phyloP scores from a whole-genome alignment of 1,140 invertebrate species.

The Cyrtorhinus lividipennis region DNA sequence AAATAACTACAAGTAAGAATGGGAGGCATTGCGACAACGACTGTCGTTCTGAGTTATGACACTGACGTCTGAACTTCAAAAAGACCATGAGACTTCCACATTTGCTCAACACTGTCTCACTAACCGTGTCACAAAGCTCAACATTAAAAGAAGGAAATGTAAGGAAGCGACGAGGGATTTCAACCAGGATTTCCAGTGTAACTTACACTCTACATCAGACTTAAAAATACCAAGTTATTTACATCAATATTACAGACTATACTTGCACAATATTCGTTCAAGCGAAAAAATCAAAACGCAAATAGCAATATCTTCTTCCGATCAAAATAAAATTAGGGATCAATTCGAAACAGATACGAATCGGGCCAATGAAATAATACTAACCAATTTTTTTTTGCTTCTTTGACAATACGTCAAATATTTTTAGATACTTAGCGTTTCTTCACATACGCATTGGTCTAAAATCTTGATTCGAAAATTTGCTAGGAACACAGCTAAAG shows the following conservation, averaged over 20 bases:
- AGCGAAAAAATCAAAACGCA: neutral
- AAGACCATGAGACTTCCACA: too few relatives aligned
- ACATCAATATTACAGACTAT: neutral
- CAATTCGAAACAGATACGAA: neutral
- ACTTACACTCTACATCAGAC: conserved; percentile 3
- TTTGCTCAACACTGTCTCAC: too few relatives aligned
- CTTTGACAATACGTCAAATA: neutral
- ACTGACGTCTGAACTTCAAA: neutral
- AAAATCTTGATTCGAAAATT: neutral
- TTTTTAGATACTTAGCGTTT: neutral
- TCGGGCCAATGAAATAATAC: neutral
- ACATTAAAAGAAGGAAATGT: neutral
- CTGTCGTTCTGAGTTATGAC: neutral
- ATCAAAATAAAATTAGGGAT: neutral
- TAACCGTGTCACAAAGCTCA: too few relatives aligned
- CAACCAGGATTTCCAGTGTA: neutral
- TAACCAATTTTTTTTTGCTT: neutral
- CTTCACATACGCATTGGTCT: neutral
- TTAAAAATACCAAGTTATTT: conserved; percentile 2
- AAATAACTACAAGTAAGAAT: neutral
- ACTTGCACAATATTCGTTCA: conserved; percentile 7
- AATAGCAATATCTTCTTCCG: neutral
- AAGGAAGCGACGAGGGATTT: conserved; percentile 4
- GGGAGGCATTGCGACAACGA: neutral
- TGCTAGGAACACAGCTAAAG: too few relatives aligned